phyloP scores from a whole-genome alignment of 2,888 invertebrate species.

The Slavum lentiscoides region DNA sequence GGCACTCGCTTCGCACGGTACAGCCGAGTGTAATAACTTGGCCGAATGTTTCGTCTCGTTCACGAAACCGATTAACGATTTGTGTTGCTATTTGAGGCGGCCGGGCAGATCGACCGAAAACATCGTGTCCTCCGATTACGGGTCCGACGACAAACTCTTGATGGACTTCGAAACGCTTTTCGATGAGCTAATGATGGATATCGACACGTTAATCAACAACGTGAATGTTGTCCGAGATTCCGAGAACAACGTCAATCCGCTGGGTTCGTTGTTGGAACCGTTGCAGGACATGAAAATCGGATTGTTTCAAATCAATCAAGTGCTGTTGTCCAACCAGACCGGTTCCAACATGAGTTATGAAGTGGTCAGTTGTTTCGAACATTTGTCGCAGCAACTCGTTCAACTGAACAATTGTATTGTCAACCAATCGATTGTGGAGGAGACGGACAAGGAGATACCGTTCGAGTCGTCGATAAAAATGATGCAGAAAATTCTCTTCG shows the following conservation, averaged over 20 bases:
- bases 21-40: neutral
- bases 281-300: conserved; percentile 46
- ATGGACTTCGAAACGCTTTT: conserved; percentile 43
- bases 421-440: conserved; percentile 54
- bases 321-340: conserved; percentile 36
- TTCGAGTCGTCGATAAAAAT: conserved; percentile 54
- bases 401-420: conserved; percentile 54
- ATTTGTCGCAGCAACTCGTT: conserved; percentile 48
- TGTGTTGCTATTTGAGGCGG: conserved; percentile 34
- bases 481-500: conserved; percentile 47
- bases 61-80: conserved; percentile 38
- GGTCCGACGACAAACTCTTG: conserved; percentile 41
- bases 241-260: conserved; percentile 35
- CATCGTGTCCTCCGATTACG: conserved; percentile 41
- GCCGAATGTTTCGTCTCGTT: conserved; percentile 47
- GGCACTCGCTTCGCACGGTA: conserved; percentile 21
- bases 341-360: conserved; percentile 36
- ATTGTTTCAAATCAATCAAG: conserved; percentile 45
- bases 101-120: conserved; percentile 37
- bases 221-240: conserved; percentile 44
- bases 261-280: conserved; percentile 32
- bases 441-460: conserved; percentile 53
- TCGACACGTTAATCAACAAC: conserved; percentile 41
- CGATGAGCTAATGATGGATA: conserved; percentile 42
- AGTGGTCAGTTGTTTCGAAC: conserved; percentile 40